A percentile compares a stretch with the other conserved stretches of the same genome.
These are phyloP conservation scores for Tragopan temminckii DNA, from an alignment of 2,797 vertebrate species.

Conservation along the genomic window DNA sequence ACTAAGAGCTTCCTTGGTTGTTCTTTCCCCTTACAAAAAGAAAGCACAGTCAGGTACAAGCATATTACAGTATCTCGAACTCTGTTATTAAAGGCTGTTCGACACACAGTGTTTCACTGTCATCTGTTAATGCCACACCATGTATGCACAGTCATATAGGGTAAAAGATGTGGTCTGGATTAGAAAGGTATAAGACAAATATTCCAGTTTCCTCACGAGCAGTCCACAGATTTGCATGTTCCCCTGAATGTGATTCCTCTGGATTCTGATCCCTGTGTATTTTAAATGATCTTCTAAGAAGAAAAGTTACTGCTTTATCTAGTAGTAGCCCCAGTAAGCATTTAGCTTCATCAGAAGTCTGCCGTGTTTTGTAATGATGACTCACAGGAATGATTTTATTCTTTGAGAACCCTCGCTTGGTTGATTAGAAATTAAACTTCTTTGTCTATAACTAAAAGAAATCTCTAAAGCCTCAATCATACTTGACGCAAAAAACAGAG, in stretches of 20 bases:
- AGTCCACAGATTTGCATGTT: not conserved
- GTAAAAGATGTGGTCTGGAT: not conserved
- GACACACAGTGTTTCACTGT: not conserved
- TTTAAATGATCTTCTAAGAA: not conserved
- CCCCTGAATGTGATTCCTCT: not conserved
- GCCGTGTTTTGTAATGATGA: not conserved
- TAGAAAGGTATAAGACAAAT: not conserved
- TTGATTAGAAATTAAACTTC: conserved; percentile 30
- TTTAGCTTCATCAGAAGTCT: conserved; percentile 27
- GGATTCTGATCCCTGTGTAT: not conserved
- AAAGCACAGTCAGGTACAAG: not conserved
- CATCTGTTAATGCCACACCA: not conserved
- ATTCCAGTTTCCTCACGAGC: not conserved
- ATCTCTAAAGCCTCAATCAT: conserved; percentile 32
- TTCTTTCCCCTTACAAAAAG: not conserved
- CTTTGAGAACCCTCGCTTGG: conserved; percentile 2
- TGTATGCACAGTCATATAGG: accelerated
- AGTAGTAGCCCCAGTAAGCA: not conserved
- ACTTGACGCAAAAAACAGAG: conserved; percentile 12
- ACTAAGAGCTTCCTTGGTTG: not conserved
- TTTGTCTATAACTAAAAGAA: conserved; percentile 17
- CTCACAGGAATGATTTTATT: conserved; percentile 33
- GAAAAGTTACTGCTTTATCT: not conserved
- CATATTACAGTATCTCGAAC: not conserved
- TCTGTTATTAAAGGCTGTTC: not conserved